Base-by-base conservation (phyloP, 2,797 vertebrate species). In the Hydrocynus forskahlii region DNA sequence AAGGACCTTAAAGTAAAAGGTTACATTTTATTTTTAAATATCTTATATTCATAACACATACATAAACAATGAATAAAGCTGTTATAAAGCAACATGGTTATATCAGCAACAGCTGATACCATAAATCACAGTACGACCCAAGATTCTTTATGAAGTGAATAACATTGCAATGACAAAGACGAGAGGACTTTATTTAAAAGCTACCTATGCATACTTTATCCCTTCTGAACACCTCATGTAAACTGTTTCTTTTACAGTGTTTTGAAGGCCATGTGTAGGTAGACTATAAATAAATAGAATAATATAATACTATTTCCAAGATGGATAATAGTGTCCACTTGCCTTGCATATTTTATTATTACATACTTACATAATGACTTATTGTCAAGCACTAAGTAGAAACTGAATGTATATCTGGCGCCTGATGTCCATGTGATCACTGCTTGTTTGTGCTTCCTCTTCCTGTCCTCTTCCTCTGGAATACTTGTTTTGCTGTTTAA, bases 401-500 rank as follows among this genome's bases (percentile, higher is more conserved):
- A 62, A 64, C 38, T 7, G 7, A 64, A 19, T 38, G 2, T 17
- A 3, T 64, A 5, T 64, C 6, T 66, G 60, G 60, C 14, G 35
- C 63, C 29, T 66, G 63, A 38, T 66, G 63, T 10, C 17, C 63
- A 40, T 40, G 63, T 40, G 29, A 40, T 2, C 25, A 2, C 19
- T 6, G 7, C 54, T 76, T 81, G 75, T 63, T 55, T 66, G 10
- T 40, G 29, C 89, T 91, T 89, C 86, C 86, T 87, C 86, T 88
- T 87, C 86, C 82, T 77, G 75, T 66, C 21, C 73, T 68, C 73
- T 69, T 57, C 60, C 43, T 59, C 70, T 68, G 66, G 79, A 81
- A 80, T 83, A 85, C 63, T 75, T 83, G 77, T 80, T 87, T 86
- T 76, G 72, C 76, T 64, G 84, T 88, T 91, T 90, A 92, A 92